A percentile compares a stretch with the other conserved stretches of the same genome.
Conservation (phyloP, 2,113 vertebrate species). For the Megaleporinus macrocephalus region DNA sequence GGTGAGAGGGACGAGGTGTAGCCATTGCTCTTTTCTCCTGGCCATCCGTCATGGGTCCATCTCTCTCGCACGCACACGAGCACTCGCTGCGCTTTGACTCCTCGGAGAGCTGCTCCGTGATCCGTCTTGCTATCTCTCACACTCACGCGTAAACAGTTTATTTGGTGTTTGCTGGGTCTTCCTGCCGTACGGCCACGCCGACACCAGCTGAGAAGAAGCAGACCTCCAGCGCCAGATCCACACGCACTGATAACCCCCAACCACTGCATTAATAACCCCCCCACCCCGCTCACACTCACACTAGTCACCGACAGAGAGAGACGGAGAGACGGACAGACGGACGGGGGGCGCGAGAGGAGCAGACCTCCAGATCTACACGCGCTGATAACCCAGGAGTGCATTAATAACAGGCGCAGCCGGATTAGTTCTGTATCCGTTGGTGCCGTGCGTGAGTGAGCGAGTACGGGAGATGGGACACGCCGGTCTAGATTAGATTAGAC, state of each 20-base stretch:
- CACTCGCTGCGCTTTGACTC: slow-evolving; percentile 18
- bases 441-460: slow-evolving; percentile 34
- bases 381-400: slow-evolving; percentile 89
- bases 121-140: slow-evolving; percentile 92
- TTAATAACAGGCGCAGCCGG: slow-evolving; percentile 68
- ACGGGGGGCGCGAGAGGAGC: neutral
- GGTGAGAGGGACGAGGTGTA: slow-evolving; percentile 90
- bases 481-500: slow-evolving; percentile 58
- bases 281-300: slow-evolving; percentile 35
- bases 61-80: slow-evolving; percentile 68
- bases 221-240: slow-evolving; percentile 88
- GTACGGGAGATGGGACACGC: slow-evolving; percentile 65
- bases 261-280: slow-evolving; percentile 72
- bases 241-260: slow-evolving; percentile 94
- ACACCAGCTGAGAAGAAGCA: slow-evolving; percentile 90
- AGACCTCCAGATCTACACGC: slow-evolving; percentile 83
- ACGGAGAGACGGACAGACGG: slow-evolving; percentile 21
- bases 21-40: slow-evolving; percentile 87
- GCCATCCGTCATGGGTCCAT: slow-evolving; percentile 89
- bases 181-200: slow-evolving; percentile 93
- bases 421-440: slow-evolving; percentile 66
- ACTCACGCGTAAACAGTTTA: slow-evolving; percentile 96
- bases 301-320: slow-evolving; percentile 58
- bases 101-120: slow-evolving; percentile 53
- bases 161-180: slow-evolving; percentile 98